These are phyloP conservation scores for Cetoscarus ocellatus DNA, from an alignment of 2,797 vertebrate genomes.

Conservation along the genomic window DNA sequence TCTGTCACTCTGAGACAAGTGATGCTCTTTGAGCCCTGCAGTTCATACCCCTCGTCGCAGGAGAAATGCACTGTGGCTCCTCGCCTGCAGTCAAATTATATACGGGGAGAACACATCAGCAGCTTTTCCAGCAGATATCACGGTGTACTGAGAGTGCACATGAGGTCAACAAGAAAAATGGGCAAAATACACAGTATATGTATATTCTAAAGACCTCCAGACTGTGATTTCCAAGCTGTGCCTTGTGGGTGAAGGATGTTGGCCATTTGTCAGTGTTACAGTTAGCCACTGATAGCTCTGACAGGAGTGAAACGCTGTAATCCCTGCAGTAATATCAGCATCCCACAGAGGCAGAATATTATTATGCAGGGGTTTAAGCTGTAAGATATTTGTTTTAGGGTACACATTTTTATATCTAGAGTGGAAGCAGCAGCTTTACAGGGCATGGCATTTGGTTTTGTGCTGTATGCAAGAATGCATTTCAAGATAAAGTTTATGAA, in stretches of 20 bases:
- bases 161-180: conserved; percentile 9
- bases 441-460: conserved; percentile 26
- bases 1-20: conserved; percentile 97
- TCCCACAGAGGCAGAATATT: conserved; percentile 53
- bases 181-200: conserved; percentile 7
- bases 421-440: conserved; percentile 34
- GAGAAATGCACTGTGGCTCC: conserved; percentile 97
- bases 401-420: conserved; percentile 35
- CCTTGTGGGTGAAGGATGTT: conserved; percentile 60
- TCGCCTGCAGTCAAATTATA: conserved; percentile 84
- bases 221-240: conserved; percentile 45
- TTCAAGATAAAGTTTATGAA: conserved; percentile 22
- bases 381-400: conserved; percentile 32
- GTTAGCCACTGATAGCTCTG: conserved; percentile 60
- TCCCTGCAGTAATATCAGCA: conserved; percentile 43
- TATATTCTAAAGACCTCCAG: conserved; percentile 41
- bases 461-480: not conserved
- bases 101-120: conserved; percentile 8
- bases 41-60: conserved; percentile 97
- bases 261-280: conserved; percentile 76
- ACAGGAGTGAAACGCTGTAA: conserved; percentile 45
- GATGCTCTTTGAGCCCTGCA: conserved; percentile 98
- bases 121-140: not conserved
- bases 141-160: conserved; percentile 5
- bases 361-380: conserved; percentile 40